Conservation (phyloP, 2,888 invertebrate genomes). For the Mactromeris polynyma region DNA sequence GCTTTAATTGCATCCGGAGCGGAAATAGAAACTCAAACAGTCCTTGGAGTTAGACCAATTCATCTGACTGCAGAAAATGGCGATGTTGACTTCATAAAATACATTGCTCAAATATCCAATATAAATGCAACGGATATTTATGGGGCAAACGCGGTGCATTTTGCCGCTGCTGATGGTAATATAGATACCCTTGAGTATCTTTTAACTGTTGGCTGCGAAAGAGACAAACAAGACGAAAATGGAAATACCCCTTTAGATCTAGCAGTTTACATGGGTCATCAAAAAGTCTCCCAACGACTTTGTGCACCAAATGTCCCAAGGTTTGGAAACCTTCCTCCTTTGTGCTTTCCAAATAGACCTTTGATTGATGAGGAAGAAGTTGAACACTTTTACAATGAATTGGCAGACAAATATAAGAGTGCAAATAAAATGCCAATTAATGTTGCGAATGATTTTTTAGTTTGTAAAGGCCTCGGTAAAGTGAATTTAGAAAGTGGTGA, state of each 20-base stretch:
- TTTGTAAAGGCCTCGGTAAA: conserved; percentile 25
- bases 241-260: conserved; percentile 20
- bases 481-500: conserved; percentile 28
- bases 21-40: conserved; percentile 11
- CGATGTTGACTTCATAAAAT: conserved; percentile 7
- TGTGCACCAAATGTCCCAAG: neutral
- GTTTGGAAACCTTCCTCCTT: conserved; percentile 49
- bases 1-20: conserved; percentile 29
- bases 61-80: conserved; percentile 53
- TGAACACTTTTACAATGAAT: conserved; percentile 38
- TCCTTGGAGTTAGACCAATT: conserved; percentile 47
- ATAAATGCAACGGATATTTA: neutral
- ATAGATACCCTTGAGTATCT: conserved; percentile 14
- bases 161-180: conserved; percentile 46
- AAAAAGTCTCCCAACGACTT: neutral
- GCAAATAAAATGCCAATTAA: neutral
- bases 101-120: neutral
- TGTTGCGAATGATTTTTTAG: conserved; percentile 21
- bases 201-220: conserved; percentile 7
- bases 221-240: neutral
- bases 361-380: conserved; percentile 27
- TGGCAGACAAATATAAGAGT: conserved; percentile 6
- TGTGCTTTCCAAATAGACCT: conserved; percentile 45
- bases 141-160: conserved; percentile 40
- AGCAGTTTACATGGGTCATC: conserved; percentile 31